Evolutionary conservation across 1,140 invertebrate genomes (phyloP), one percentile per base, ranked within the genome.

Genomic region (Argopecten irradians): DNA sequence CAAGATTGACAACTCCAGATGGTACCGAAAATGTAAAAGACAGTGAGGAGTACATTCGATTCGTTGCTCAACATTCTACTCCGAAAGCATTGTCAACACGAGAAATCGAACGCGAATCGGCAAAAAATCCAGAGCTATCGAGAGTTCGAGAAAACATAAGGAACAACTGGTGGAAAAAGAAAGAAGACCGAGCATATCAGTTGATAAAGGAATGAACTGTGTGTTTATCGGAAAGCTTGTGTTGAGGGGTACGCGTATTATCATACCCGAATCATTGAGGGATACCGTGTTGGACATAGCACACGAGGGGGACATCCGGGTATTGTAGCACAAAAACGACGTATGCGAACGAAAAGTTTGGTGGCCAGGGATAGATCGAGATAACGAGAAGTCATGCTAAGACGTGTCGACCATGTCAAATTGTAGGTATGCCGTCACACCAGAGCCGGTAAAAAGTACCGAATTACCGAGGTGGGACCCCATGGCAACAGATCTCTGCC

Each of bases 351-450:
- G 19, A 91, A 90, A n/a, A 83, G 92, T 93, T 34, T 92, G 88
- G 90, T 92, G 89, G 91, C 89, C 92, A 9, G 88, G 87, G 19
- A 92, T 93, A 3, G 90, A 93, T 22, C 11, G 32, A 32, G 91
- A 90, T 33, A 86, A 28, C 0, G 90, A 92, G 46, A 84, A 84
- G 22, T 5, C 41, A 34, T 90, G 86, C n/a, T 46, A 90, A 87
- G 71, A 83, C 39, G n/a, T 92, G 91, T 82, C 34, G 83, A 16
- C 55, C 71, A 8, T 92, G 92, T 85, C 92, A 92, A 83, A 5
- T 91, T n/a, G 89, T 91, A 28, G 22, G 33, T 1, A 19, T 32
- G 35, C 71, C 83, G 1, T 16, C 19, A 11, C 1, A 14, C 89
- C 90, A 0, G 89, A 90, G 71, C 92, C 91, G 7, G 0, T 91